These are phyloP conservation scores for Hyposoter dolosus DNA, from an alignment of 2,888 invertebrate species.

Conservation along the genomic window DNA sequence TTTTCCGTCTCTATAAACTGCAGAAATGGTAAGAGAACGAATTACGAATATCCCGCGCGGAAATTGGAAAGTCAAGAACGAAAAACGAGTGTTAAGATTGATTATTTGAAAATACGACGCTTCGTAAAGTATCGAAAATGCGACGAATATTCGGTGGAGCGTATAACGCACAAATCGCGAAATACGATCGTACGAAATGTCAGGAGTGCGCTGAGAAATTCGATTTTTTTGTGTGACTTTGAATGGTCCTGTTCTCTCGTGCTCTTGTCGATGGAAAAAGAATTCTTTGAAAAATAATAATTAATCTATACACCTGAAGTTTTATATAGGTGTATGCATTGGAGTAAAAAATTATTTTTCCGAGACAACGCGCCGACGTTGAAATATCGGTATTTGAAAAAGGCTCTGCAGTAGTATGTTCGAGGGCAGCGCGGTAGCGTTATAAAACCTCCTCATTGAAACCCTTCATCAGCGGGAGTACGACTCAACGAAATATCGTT, in stretches of 20 bases:
- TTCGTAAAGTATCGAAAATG: background rate
- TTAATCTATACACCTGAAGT: background rate
- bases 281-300: slow-evolving; percentile 19
- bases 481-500: slow-evolving; percentile 68
- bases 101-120: background rate
- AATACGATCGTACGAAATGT: background rate
- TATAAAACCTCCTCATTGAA: slow-evolving; percentile 58
- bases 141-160: background rate
- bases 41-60: background rate
- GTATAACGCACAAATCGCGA: background rate
- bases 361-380: slow-evolving; percentile 34
- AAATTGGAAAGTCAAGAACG: background rate
- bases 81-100: background rate
- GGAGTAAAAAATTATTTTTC: slow-evolving; percentile 15
- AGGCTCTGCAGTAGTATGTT: slow-evolving; percentile 16
- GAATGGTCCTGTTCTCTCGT: background rate
- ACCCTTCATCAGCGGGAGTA: slow-evolving; percentile 63
- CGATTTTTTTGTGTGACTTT: background rate
- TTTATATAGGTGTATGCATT: background rate
- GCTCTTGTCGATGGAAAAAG: background rate
- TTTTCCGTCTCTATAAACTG: background rate
- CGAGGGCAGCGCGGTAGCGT: slow-evolving; percentile 39
- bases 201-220: background rate
- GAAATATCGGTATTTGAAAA: slow-evolving; percentile 57
- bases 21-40: background rate